phyloP scores from a whole-genome alignment of 1,140 invertebrate genomes.

The Caenorhabditis latens region DNA sequence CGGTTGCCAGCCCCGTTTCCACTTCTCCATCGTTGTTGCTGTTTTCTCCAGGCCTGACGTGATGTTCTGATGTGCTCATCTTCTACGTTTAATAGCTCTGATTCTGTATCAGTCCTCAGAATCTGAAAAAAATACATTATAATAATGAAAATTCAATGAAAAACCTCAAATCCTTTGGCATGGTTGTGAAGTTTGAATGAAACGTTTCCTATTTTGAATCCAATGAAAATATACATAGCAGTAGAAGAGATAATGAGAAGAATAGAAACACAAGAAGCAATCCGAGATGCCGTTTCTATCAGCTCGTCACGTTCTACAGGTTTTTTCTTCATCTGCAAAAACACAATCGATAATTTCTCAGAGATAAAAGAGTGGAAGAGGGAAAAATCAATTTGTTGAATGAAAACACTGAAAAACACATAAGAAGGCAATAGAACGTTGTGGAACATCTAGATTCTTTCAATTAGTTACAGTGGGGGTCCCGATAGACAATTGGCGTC shows the following conservation, averaged over 20 bases:
- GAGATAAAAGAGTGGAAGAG: not conserved
- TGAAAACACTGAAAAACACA: not conserved
- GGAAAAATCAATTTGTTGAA: not conserved
- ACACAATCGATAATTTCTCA: not conserved
- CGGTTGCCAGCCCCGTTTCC: slow-evolving; percentile 27
- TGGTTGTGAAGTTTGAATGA: not conserved
- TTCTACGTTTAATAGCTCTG: slow-evolving; percentile 25
- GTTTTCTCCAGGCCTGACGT: slow-evolving; percentile 33
- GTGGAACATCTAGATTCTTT: slow-evolving; percentile 36
- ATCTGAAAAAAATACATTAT: not conserved
- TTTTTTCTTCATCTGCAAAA: slow-evolving; percentile 45
- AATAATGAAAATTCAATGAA: not conserved
- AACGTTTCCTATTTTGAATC: not conserved
- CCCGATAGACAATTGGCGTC: slow-evolving; percentile 52
- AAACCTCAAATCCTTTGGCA: slow-evolving; percentile 29
- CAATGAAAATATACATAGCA: slow-evolving; percentile 12
- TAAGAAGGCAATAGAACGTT: slow-evolving; percentile 19
- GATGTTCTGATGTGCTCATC: slow-evolving; percentile 29
- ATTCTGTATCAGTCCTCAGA: slow-evolving; percentile 7
- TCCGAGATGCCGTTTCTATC: slow-evolving; percentile 21
- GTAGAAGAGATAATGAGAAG: slow-evolving; percentile 6
- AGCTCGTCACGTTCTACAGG: slow-evolving; percentile 19
- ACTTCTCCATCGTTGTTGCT: slow-evolving; percentile 40
- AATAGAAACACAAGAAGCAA: slow-evolving; percentile 22
- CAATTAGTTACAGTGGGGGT: slow-evolving; percentile 38